These are phyloP conservation scores for Chrysogorgia sp. DNA, from an alignment of 92 coral and sea anemone species.

Conservation along the genomic window DNA sequence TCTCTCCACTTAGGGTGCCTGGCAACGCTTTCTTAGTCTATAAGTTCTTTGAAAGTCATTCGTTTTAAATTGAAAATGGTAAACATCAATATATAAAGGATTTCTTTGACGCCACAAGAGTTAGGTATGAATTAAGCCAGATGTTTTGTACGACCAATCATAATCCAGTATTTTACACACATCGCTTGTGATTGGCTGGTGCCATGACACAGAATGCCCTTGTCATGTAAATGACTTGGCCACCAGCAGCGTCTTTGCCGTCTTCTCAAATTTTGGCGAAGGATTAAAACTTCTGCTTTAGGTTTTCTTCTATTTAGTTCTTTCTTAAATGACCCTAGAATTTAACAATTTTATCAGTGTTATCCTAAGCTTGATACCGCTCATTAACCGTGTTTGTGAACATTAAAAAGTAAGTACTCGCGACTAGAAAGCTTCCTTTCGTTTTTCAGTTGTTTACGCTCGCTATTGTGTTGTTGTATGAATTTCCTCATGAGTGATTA, in stretches of 20 bases:
- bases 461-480: background rate
- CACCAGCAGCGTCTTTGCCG: slow-evolving; percentile 18
- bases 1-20: no score
- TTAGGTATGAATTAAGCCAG: slow-evolving; percentile 24
- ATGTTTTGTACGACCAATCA: slow-evolving; percentile 37
- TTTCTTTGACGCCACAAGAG: slow-evolving; percentile 10
- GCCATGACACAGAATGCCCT: slow-evolving; percentile 13
- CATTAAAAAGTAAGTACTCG: slow-evolving; percentile 29
- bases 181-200: slow-evolving; percentile 30
- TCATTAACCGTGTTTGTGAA: background rate
- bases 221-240: background rate
- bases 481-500: background rate
- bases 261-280: slow-evolving; percentile 29
- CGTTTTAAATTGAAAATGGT: background rate
- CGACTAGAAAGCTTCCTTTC: slow-evolving; percentile 6
- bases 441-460: slow-evolving; percentile 29
- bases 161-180: slow-evolving; percentile 10
- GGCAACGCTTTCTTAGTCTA: no score
- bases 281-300: background rate
- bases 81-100: slow-evolving; percentile 1
- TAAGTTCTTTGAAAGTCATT: background rate
- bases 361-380: background rate
- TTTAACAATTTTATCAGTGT: background rate
- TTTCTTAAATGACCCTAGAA: background rate
- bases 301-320: background rate